Evolutionary conservation across 2,888 invertebrate genomes (phyloP), one percentile per base, ranked within the genome.

Genomic region (Hemistola chrysoprasaria): DNA sequence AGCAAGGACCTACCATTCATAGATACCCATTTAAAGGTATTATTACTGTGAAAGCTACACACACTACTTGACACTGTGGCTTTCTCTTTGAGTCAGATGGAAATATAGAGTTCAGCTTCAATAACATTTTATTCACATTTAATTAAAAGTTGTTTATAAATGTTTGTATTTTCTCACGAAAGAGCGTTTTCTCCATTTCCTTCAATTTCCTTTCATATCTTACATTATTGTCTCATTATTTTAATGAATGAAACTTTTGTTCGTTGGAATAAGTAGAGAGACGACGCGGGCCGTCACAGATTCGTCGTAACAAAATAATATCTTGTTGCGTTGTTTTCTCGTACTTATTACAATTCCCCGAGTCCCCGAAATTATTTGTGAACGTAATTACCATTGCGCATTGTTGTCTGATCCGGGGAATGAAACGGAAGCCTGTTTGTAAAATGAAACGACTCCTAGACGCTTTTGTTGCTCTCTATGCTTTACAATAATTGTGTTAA

Each of bases 341-440:
- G 32, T 40, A 33, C 40, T 40, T 40, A 40, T 40, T 46, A 49
- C 40, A 38, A 47, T 48, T 53, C 49, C 49, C 50, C 9, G 42
- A 50, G 53, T 50, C 50, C 50, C 58, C 47, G 53, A 70, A 72
- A 65, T 74, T 71, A 69, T 75, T 74, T 70, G 69, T 65, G 56
- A 65, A 65, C 60, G 56, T 72, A 74, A 76, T 71, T 71, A 73
- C 63, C 65, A 58, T 57, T 52, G 62, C 65, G 65, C 60, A 65
- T 68, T 73, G 68, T 66, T 59, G 59, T 64, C 62, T 65, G 64
- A 67, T 71, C 53, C 65, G 45, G 59, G 63, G 59, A 66, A 69
- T 59, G 64, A 51, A 67, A 62, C 55, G 62, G 63, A 65, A 70
- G 59, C 60, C 60, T 54, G 58, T 64, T 69, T 55, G 54, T 56